phyloP scores from a whole-genome alignment of 2,113 vertebrate genomes.

The Boulengeromyrus knoepffleri region DNA sequence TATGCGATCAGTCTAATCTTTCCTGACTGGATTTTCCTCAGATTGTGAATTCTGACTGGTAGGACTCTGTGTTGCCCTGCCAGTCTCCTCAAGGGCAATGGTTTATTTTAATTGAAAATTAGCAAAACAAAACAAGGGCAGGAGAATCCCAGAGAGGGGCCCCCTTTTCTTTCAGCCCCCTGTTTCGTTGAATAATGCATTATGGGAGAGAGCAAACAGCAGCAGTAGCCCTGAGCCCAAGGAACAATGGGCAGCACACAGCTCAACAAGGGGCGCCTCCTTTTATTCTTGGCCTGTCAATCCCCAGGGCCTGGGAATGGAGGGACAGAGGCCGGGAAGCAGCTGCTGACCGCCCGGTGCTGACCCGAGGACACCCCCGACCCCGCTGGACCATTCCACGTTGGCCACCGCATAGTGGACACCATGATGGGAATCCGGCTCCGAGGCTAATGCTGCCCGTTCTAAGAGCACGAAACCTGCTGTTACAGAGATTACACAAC shows the following conservation, averaged over 20 bases:
- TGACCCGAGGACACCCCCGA: constrained; percentile 59
- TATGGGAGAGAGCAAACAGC: constrained; percentile 99
- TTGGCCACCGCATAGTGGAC: constrained; percentile 44
- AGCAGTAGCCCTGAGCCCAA: constrained; percentile 92
- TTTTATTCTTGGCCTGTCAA: constrained; percentile 99
- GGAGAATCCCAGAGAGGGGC: constrained; percentile 80
- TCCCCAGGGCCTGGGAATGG: constrained; percentile 95
- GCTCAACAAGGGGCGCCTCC: constrained; percentile 92
- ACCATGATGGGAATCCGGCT: constrained; percentile 32
- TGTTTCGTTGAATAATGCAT: constrained; percentile 99
- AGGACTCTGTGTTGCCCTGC: neutral
- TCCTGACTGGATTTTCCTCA: constrained; percentile 40
- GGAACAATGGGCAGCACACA: constrained; percentile 91
- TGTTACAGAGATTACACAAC: neutral
- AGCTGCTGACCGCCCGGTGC: constrained; percentile 82
- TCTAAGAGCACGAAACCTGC: neutral
- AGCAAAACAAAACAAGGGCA: constrained; percentile 30
- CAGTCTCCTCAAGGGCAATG: constrained; percentile 70
- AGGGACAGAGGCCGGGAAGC: constrained; percentile 86
- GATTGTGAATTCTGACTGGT: constrained; percentile 16
- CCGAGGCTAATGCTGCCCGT: neutral
- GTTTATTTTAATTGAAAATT: constrained; percentile 97
- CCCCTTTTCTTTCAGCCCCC: constrained; percentile 82
- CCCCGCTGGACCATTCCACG: constrained; percentile 39
- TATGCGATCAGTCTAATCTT: constrained; percentile 57